Evolutionary conservation across 2,797 vertebrate genomes (phyloP).

Genomic region (Macropodus opercularis): DNA sequence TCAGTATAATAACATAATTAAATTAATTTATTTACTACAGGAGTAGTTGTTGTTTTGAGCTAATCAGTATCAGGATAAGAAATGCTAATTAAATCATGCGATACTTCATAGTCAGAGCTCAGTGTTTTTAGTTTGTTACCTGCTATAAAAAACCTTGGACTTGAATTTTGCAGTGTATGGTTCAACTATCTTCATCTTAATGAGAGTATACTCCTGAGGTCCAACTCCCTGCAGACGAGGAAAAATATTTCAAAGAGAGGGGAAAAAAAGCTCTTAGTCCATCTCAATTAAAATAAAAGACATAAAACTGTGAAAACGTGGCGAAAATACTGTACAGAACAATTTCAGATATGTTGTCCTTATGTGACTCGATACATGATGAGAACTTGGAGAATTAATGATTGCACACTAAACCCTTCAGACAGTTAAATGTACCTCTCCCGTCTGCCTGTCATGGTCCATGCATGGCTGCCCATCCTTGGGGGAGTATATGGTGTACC

Average conservation of each 20-base stretch:
- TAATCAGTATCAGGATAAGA: not conserved
- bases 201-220: slow-evolving; percentile 95
- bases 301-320: not conserved
- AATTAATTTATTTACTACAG: not conserved
- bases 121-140: slow-evolving; percentile 50
- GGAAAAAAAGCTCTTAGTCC: not conserved
- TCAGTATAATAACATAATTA: slow-evolving; percentile 1
- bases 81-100: not conserved
- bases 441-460: slow-evolving; percentile 99
- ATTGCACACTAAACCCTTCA: too few relatives aligned
- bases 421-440: slow-evolving; percentile 84
- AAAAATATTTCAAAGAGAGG: not conserved
- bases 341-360: too few relatives aligned
- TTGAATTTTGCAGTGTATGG: slow-evolving; percentile 93
- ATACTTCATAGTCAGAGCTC: not conserved
- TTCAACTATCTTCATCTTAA: slow-evolving; percentile 96
- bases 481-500: slow-evolving; percentile 97
- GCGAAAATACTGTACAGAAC: not conserved
- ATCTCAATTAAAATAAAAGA: not conserved
- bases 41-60: not conserved
- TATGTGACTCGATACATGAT: too few relatives aligned
- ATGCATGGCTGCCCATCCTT: slow-evolving; percentile 98
- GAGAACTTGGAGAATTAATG: too few relatives aligned
- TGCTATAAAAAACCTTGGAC: slow-evolving; percentile 83
- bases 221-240: slow-evolving; percentile 87